Base-by-base conservation (phyloP, 2,888 invertebrate genomes). In the Drosophila subquinaria region DNA sequence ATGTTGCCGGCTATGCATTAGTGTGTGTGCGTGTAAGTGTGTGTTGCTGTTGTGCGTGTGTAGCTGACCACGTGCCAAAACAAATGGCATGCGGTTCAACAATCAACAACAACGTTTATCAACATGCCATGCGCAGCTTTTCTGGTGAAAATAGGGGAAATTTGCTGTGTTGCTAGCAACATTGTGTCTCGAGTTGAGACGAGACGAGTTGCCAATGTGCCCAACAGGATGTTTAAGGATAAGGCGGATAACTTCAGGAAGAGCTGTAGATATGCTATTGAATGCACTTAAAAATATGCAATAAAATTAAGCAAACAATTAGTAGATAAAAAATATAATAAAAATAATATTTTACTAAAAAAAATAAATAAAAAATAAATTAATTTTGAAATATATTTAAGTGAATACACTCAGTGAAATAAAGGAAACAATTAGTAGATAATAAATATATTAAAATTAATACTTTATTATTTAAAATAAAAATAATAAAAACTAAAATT, bases 11-110 rank as follows among this genome's bases (percentile, higher is more conserved):
- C 53, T 51, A 36, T 38, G 43, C 33, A 13, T 11, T 13, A 56
- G 35, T 69, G 50, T 27, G 45, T 47, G 20, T 30, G 43, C 23
- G 47, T 33, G 52, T 23, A 4, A 23, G 23, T 38, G 43, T 38
- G 33, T 57, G 51, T 57, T 23, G 38, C 8, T 38, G 38, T 38
- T 20, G 17, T 43, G 20, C 42, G 40, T 64, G 48, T 73, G 65
- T 33, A 17, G 15, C 36, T 55, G 55, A 79, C 55, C 88, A 88
- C 83, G 88, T 83, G 85, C 69, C 60, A 84, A 75, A 74, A 79
- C 66, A 79, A 79, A 65, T 63, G 30, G 48, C 65, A 52, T 51
- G 43, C 35, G 51, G 61, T 71, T 78, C 88, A 78, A 88, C 88
- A 83, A 88, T 82, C 79, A 74, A 69, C 88, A 81, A 79, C 59